Evolutionary conservation across 2,113 vertebrate species (phyloP), one percentile per base, ranked within the genome.

Genomic region (Ploceus nigricollis): DNA sequence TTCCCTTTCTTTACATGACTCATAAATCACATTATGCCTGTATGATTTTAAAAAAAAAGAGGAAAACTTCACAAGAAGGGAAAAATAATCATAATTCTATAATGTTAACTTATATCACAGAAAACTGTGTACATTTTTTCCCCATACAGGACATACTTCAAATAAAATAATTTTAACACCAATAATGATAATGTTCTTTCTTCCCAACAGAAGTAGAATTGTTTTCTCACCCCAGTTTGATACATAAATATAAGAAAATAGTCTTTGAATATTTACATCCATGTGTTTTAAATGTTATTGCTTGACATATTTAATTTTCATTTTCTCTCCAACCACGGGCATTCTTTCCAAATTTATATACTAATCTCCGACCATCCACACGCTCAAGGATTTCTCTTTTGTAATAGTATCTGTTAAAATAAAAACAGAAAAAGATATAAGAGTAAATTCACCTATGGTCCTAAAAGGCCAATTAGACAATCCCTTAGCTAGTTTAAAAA

Each of bases 291-390:
- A 81, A 68, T 33, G 85, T 50, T 93, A 79, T 88, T 75, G 76
- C 66, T 64, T 64, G 50, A 48, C 42, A 53, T 79, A 63, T 86
- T 99, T 98, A 99, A 96, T 99, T 99, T 85, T 99, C 99, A 53
- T 98, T 98, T 98, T 99, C 99, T 97, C 97, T 99, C 99, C 99
- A 99, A 23, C 99, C 99, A 94, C 98, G 98, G 5, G 99, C 99
- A 47, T 99, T 99, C 84, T 98, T 99, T 94, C 99, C 99, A 97
- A 99, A 99, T 97, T 99, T 99, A 97, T 99, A 99, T 76, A 99
- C 99, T 92, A 99, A 98, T 94, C 99, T 98, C 71, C 99, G 98
- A 71, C 99, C 99, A 50, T 99, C 99, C 78, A 99, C 99, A 5
- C 99, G 98, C 42, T 99, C 99, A 86, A 99, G 97, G 95, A 99